These are phyloP conservation scores for Rotaria macrura DNA, from an alignment of 2,888 invertebrate species.

Conservation along the genomic window DNA sequence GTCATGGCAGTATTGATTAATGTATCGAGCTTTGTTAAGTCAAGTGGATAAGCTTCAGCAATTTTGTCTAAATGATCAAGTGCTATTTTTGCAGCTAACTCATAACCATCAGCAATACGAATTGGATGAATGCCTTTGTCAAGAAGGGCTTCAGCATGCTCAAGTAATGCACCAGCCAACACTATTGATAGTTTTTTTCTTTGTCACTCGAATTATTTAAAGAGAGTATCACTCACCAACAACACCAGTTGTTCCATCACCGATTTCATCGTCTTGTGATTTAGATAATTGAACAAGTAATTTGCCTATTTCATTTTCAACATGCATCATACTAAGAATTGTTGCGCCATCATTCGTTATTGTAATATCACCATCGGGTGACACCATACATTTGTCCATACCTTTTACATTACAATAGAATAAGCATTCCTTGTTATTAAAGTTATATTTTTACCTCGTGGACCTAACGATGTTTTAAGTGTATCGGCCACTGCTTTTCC, in stretches of 20 bases:
- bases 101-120: slow-evolving; percentile 94
- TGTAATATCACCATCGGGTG: slow-evolving; percentile 87
- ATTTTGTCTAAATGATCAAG: slow-evolving; percentile 73
- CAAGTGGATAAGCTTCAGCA: slow-evolving; percentile 74
- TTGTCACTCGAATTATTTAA: background rate
- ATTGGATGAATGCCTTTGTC: slow-evolving; percentile 97
- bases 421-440: background rate
- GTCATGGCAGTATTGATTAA: slow-evolving; percentile 91
- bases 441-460: slow-evolving; percentile 57
- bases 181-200: slow-evolving; percentile 52
- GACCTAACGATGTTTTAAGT: slow-evolving; percentile 82
- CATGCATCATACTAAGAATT: slow-evolving; percentile 94
- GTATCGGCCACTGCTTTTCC: slow-evolving; percentile 80
- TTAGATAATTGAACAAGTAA: slow-evolving; percentile 92
- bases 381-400: slow-evolving; percentile 92
- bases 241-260: slow-evolving; percentile 97
- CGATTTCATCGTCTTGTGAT: slow-evolving; percentile 98
- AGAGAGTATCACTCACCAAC: slow-evolving; percentile 56
- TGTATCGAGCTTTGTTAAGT: slow-evolving; percentile 58
- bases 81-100: slow-evolving; percentile 81
- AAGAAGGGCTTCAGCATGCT: slow-evolving; percentile 79
- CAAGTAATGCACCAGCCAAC: slow-evolving; percentile 74
- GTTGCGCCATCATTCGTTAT: slow-evolving; percentile 99
- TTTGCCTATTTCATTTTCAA: slow-evolving; percentile 94
- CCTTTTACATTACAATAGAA: slow-evolving; percentile 48